Base-by-base conservation (phyloP, 2,888 invertebrate species). In the Platerodrilus igneus region DNA sequence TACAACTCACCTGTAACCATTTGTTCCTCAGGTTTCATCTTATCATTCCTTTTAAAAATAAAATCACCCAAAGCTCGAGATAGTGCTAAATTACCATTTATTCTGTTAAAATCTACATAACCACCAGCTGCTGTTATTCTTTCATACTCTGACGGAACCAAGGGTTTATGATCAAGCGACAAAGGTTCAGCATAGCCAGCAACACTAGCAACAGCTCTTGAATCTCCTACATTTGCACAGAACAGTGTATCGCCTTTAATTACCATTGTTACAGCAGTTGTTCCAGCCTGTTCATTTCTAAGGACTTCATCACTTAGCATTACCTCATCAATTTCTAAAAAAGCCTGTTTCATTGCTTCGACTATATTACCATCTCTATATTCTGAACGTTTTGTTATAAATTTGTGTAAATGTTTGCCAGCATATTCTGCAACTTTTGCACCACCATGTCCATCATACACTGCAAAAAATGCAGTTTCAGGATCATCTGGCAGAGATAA, bases 181-280 rank as follows among this genome's bases (percentile, higher is more conserved):
- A 87, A 68, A 28, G 81, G 73, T 58, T 85, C 81, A 45, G 81
- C 85, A 57, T 73, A 72, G 15, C 96, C 96, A 48, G 78, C 76
- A 0, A 94, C 78, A 63, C 90, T 86, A 13, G 91, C 93, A 15
- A 99, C 82, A 2, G 95, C 93, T 48, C 99, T 77, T 1, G 96
- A 96, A 64, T 99, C 99, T 0, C 99, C 99, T 6, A 93, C 94
- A 67, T 99, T 99, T 37, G 91, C 95, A 73, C 96, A 95, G 66
- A 86, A 96, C 23, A 97, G 71, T 48, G 78, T 79, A 62, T 83
- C 81, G 57, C 91, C 82, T 71, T 92, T 93, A 32, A 93, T 73
- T 13, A 93, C 71, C 33, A 87, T 81, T 33, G 86, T 82, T 30
- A 95, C 83, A 4, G 95, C 96, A 17, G 96, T 97, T 33, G 93